Evolutionary conservation across 2,113 vertebrate genomes (phyloP).

Genomic region (Apus apus): DNA sequence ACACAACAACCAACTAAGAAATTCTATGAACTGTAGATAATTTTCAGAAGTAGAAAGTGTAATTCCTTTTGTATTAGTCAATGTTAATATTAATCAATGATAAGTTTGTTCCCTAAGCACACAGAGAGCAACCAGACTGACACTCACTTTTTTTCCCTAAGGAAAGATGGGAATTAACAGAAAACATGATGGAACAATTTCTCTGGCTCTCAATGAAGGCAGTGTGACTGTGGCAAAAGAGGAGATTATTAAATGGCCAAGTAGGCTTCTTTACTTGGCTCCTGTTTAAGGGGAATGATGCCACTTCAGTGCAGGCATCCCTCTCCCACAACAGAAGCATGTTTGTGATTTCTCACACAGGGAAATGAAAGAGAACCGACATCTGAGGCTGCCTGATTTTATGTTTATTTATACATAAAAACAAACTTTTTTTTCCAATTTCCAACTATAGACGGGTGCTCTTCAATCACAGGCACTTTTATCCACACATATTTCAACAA

Average conservation of each 20-base stretch:
- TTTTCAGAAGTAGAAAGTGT: not conserved
- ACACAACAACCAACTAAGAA: not conserved
- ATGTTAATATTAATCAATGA: not conserved
- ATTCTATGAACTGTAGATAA: not conserved
- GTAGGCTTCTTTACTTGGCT: not conserved
- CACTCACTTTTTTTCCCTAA: not conserved
- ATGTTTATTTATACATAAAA: slow-evolving; percentile 11
- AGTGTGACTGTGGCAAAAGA: not conserved
- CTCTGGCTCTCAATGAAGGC: not conserved
- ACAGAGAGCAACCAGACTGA: not conserved
- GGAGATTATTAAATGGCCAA: not conserved
- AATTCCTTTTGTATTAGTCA: not conserved
- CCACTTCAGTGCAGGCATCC: not conserved
- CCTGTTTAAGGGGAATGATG: not conserved
- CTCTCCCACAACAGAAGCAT: not conserved
- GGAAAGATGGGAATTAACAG: not conserved
- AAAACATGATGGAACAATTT: not conserved
- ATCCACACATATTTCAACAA: not conserved
- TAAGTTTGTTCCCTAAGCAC: not conserved
- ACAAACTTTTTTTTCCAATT: not conserved
- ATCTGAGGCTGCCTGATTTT: not conserved
- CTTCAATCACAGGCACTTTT: not conserved
- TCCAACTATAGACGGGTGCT: not conserved
- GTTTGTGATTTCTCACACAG: not conserved
- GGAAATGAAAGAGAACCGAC: not conserved